Evolutionary conservation across 2,113 vertebrate genomes (phyloP).

Genomic region (Pedetes capensis): DNA sequence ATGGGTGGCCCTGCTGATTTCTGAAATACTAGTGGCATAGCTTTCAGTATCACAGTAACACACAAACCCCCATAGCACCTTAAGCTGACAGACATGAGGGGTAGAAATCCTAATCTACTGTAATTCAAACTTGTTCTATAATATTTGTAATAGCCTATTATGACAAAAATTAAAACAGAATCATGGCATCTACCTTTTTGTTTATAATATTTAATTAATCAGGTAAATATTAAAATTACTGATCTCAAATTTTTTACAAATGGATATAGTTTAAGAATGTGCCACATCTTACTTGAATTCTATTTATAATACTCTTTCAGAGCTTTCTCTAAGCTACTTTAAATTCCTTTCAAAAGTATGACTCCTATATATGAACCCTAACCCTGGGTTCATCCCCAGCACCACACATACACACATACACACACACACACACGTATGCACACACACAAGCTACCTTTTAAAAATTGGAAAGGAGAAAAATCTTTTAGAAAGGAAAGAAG

Average conservation of each 20-base stretch:
- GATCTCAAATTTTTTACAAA: neutral
- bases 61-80: no score
- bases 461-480: conserved; percentile 4
- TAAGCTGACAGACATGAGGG: no score
- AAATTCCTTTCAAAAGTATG: neutral
- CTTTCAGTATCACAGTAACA: no score
- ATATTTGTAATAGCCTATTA: conserved; percentile 45
- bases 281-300: neutral
- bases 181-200: neutral
- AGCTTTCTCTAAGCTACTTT: neutral
- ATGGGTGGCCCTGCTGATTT: no score
- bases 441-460: neutral
- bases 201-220: neutral
- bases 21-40: no score
- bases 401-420: neutral
- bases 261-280: neutral
- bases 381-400: neutral
- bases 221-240: neutral
- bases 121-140: conserved; percentile 64
- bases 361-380: neutral
- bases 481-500: neutral
- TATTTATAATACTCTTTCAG: neutral
- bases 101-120: conserved; percentile 36
- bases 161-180: conserved; percentile 56
- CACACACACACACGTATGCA: neutral